Evolutionary conservation across 1,140 invertebrate genomes (phyloP).

Genomic region (Trachymyrmex cornetzi): DNA sequence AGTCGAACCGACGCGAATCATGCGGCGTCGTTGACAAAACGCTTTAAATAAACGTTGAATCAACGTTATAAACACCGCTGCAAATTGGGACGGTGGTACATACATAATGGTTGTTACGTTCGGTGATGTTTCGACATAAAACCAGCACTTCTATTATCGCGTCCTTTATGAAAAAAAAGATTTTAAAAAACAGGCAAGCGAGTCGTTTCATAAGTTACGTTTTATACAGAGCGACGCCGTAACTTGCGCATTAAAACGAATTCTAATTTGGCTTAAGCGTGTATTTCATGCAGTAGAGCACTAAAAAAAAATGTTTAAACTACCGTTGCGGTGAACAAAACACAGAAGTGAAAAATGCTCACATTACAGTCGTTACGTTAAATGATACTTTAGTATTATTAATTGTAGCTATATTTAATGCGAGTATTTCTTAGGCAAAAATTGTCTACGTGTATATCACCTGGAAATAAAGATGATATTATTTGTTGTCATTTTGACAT

Average conservation of each 20-base stretch:
- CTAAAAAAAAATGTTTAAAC: constrained; percentile 12
- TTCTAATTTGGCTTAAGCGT: constrained; percentile 39
- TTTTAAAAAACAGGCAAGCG: neutral
- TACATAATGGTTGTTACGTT: constrained; percentile 10
- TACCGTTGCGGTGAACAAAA: neutral
- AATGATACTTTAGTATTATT: neutral
- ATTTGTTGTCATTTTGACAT: too few species aligned
- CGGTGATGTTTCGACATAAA: constrained; percentile 39
- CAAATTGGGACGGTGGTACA: neutral
- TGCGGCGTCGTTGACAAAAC: constrained; percentile 24
- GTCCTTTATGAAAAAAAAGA: neutral
- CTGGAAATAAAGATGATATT: too few species aligned
- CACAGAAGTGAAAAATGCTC: neutral
- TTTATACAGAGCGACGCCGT: constrained; percentile 20
- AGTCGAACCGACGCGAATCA: neutral
- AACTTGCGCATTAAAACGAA: constrained; percentile 42
- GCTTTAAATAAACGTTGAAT: constrained; percentile 53
- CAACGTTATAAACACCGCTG: constrained; percentile 30
- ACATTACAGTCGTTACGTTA: neutral
- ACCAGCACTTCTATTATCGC: constrained; percentile 19
- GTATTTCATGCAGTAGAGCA: constrained; percentile 7
- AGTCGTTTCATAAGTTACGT: constrained; percentile 34
- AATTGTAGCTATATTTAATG: constrained; percentile 6
- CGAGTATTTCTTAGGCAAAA: neutral
- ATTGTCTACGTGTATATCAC: neutral